Base-by-base conservation (phyloP, 2,113 vertebrate species). In the Cromileptes altivelis region DNA sequence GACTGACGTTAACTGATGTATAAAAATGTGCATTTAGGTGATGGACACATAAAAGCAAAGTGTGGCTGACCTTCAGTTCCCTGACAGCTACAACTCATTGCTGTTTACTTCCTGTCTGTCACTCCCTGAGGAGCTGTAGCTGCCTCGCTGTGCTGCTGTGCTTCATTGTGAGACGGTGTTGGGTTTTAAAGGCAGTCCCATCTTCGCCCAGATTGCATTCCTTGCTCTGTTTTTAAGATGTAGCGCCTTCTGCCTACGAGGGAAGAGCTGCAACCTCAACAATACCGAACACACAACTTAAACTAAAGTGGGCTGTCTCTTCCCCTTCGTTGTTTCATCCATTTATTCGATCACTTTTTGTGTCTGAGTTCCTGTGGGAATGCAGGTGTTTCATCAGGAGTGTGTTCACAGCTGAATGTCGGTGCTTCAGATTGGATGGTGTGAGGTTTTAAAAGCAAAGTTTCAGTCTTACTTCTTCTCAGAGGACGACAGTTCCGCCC, bases 31-130 rank as follows among this genome's bases (percentile, higher is more conserved):
- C 62, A 8, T 86, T 74, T 33, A 25, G 30, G 30, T 81, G 77
- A 83, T 6, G 76, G 79, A 82, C 65, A 47, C 57, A 30, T 70
- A 50, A 79, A 81, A 52, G 45, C 64, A 57, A 61, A 75, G 37
- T 6, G 53, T 0, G 30, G 40, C 81, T 83, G 84, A 89, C 88
- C 85, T 91, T 80, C n/a, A 70, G 10, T 5, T 78, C 3, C 21
- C 53, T 21, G 63, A 58, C 72, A 58, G 63, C 57, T 61, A 61
- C 72, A 72, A 55, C 65, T 77, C 78, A 70, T 57, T 18, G 53
- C 27, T 68, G 76, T 68, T 83, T 70, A 65, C 47, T 40, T 63
- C 47, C 45, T 37, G 57, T 50, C 55, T 2, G 0, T 11, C 55
- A 9, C 21, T 65, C 64, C 47, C 42, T 0, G 33, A 10, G 52